Percentiles rank a stretch among this genome's conserved stretches.
Evolutionary conservation across 2,888 invertebrate species (phyloP).

Genomic region (Melanostoma mellinum): DNA sequence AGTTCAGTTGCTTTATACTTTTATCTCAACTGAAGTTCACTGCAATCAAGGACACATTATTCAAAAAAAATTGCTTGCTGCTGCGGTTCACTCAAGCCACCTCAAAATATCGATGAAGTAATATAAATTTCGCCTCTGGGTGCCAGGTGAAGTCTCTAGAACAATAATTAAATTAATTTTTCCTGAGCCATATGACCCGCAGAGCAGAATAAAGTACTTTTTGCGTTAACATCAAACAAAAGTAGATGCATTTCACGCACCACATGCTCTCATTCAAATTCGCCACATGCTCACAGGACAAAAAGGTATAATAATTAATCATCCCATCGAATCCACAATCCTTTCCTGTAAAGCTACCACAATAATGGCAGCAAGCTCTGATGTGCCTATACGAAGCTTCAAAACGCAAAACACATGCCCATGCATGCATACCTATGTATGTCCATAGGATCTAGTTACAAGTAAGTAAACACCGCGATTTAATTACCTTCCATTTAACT

Average conservation of each 20-base stretch:
- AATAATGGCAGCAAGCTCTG: not conserved
- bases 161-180: conserved; percentile 5
- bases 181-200: conserved; percentile 26
- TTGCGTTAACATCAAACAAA: not conserved
- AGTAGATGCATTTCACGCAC: conserved; percentile 3
- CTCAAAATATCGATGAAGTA: conserved; percentile 54
- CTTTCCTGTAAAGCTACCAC: conserved; percentile 17
- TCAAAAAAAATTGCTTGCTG: too few relatives aligned
- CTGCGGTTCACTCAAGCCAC: not conserved
- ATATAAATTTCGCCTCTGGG: conserved; percentile 53
- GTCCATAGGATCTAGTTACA: conserved; percentile 27
- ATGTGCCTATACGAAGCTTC: not conserved
- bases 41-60: too few relatives aligned
- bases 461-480: conserved; percentile 33
- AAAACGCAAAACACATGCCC: not conserved
- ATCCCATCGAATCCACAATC: conserved; percentile 17
- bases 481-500: conserved; percentile 60
- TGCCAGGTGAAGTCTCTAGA: conserved; percentile 1
- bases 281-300: conserved; percentile 1
- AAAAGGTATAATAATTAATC: conserved; percentile 20
- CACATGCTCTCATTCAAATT: conserved; percentile 15
- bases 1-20: too few relatives aligned
- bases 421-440: not conserved
- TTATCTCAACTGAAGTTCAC: too few relatives aligned
- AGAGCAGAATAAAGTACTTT: conserved; percentile 15